Percentiles rank a stretch among this genome's conserved stretches.
Conservation (phyloP, 2,888 invertebrate species). For the Archips xylosteana region DNA sequence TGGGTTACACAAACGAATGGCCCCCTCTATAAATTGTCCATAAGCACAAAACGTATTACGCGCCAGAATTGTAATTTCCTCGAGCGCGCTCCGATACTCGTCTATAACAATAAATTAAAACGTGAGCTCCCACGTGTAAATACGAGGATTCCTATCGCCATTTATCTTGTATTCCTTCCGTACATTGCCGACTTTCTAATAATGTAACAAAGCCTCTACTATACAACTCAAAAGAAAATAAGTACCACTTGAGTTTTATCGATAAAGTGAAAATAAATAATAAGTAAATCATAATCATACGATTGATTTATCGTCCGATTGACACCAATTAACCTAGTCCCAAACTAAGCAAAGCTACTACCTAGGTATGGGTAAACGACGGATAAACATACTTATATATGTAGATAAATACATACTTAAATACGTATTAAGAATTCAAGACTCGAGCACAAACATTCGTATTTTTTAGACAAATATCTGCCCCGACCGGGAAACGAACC, state of each 20-base stretch:
- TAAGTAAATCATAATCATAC: too few relatives aligned
- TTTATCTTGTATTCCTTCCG: slow-evolving; percentile 49
- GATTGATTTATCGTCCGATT: too few relatives aligned
- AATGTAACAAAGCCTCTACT: slow-evolving; percentile 23
- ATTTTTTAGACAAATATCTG: too few relatives aligned
- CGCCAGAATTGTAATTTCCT: slow-evolving; percentile 45
- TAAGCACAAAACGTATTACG: slow-evolving; percentile 20
- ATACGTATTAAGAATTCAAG: too few relatives aligned
- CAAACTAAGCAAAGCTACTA: too few relatives aligned
- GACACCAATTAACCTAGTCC: too few relatives aligned
- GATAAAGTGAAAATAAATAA: too few relatives aligned
- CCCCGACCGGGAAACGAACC: too few relatives aligned
- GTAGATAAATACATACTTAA: too few relatives aligned
- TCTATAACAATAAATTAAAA: slow-evolving; percentile 53
- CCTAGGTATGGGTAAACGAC: too few relatives aligned
- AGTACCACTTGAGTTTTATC: neutral
- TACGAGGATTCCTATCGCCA: slow-evolving; percentile 46
- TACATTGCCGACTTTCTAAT: slow-evolving; percentile 37
- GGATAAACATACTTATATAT: too few relatives aligned
- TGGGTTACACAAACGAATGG: slow-evolving; percentile 19
- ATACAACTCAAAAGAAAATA: neutral
- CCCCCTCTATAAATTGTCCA: slow-evolving; percentile 31
- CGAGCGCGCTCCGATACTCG: slow-evolving; percentile 45
- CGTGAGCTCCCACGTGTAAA: slow-evolving; percentile 48
- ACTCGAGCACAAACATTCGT: too few relatives aligned